These are phyloP conservation scores for Stenolophus ochropezus DNA, from an alignment of 2,888 invertebrate species.

Conservation along the genomic window DNA sequence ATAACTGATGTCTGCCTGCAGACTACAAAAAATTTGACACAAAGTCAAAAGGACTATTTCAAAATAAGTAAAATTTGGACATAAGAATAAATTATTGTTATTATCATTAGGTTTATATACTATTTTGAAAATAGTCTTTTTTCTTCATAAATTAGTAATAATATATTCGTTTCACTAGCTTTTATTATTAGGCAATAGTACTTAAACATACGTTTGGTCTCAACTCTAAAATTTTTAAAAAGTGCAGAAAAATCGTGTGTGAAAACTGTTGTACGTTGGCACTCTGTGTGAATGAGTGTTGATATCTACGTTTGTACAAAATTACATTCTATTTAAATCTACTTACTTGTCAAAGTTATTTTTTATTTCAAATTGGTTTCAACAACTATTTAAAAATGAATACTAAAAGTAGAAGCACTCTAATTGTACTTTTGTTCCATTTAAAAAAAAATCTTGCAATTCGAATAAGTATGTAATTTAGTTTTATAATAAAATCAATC, in stretches of 20 bases:
- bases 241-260: conserved; percentile 50
- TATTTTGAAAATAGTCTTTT: conserved; percentile 37
- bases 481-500: neutral
- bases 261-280: conserved; percentile 43
- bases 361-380: neutral
- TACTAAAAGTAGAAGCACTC: no score
- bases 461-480: neutral
- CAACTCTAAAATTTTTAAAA: conserved; percentile 40
- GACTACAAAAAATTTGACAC: conserved; percentile 32
- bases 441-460: no score
- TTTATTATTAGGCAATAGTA: conserved; percentile 31
- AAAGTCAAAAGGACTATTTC: conserved; percentile 10
- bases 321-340: conserved; percentile 16
- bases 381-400: no score
- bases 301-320: conserved; percentile 46
- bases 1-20: conserved; percentile 30
- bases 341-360: conserved; percentile 22
- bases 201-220: conserved; percentile 24
- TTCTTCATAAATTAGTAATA: conserved; percentile 32
- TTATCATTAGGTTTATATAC: conserved; percentile 15
- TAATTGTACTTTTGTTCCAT: no score
- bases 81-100: neutral
- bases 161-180: conserved; percentile 38
- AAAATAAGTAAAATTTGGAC: conserved; percentile 14
- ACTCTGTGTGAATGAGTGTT: conserved; percentile 49